Conservation (phyloP, 2,113 vertebrate species). For the Kryptolebias marmoratus region DNA sequence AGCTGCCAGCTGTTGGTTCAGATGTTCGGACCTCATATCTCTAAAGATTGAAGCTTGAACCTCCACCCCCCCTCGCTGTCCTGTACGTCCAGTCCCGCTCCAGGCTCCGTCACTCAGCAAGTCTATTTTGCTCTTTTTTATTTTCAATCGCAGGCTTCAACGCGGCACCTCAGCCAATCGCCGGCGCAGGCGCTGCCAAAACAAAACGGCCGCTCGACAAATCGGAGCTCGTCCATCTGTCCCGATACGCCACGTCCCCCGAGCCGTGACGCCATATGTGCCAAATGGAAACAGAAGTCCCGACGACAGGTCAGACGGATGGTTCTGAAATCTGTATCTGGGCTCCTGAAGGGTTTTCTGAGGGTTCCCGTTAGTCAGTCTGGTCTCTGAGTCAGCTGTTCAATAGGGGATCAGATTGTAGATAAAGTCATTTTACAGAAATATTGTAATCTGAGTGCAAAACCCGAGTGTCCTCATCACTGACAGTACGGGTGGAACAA, state of each 20-base stretch:
- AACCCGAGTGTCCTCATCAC: too few relatives aligned
- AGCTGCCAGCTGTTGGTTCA: slow-evolving; percentile 12
- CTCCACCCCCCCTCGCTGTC: not conserved
- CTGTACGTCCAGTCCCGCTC: slow-evolving; percentile 1
- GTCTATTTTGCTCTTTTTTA: slow-evolving; percentile 69
- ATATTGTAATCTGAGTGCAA: slow-evolving; percentile 9
- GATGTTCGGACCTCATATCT: not conserved
- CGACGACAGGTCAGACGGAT: slow-evolving; percentile 38
- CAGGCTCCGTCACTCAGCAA: slow-evolving; percentile 58
- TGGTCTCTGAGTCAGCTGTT: slow-evolving; percentile 63
- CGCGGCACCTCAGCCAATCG: slow-evolving; percentile 53
- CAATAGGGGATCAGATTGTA: slow-evolving; percentile 25
- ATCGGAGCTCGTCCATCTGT: slow-evolving; percentile 69
- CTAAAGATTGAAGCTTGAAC: too few relatives aligned
- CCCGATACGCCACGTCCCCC: slow-evolving; percentile 39
- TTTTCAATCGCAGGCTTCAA: slow-evolving; percentile 63
- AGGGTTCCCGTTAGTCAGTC: slow-evolving; percentile 55
- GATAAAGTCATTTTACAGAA: slow-evolving; percentile 49
- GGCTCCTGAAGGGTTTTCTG: slow-evolving; percentile 27
- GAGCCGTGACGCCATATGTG: slow-evolving; percentile 58
- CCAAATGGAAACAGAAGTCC: slow-evolving; percentile 64
- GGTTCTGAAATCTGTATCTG: slow-evolving; percentile 69
- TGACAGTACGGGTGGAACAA: too few relatives aligned
- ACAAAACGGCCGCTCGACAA: slow-evolving; percentile 57
- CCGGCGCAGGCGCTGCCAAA: slow-evolving; percentile 41